phyloP scores from a whole-genome alignment of 2,888 invertebrate genomes.

The Drosophila fulvimacula region DNA sequence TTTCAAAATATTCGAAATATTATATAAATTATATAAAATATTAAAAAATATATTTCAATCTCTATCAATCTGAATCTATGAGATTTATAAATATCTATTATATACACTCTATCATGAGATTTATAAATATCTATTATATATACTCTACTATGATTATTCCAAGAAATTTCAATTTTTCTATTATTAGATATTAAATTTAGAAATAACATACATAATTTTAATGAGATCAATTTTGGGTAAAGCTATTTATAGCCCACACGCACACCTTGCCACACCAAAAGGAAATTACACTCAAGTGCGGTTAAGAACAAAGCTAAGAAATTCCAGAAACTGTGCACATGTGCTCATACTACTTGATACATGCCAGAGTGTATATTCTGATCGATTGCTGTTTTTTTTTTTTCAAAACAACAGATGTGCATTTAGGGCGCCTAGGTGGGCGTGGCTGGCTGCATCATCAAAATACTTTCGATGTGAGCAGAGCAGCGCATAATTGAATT shows the following conservation, averaged over 20 bases:
- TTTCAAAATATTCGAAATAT: no score
- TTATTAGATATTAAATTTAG: not conserved
- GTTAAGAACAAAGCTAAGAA: conserved; percentile 52
- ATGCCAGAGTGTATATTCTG: conserved; percentile 18
- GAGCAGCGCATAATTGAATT: conserved; percentile 20
- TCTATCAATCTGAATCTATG: not conserved
- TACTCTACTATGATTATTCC: not conserved
- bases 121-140: no score
- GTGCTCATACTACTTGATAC: conserved; percentile 8
- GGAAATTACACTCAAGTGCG: conserved; percentile 29
- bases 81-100: not conserved
- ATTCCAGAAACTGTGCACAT: conserved; percentile 32
- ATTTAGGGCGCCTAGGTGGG: conserved; percentile 25
- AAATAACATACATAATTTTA: not conserved
- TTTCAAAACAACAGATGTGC: conserved; percentile 59
- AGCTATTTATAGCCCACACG: not conserved
- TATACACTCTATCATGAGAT: no score
- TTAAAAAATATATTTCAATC: not conserved
- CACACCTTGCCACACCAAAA: conserved; percentile 2
- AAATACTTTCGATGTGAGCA: conserved; percentile 21
- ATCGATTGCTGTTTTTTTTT: conserved; percentile 31
- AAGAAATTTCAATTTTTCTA: not conserved
- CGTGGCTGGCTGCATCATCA: conserved; percentile 18
- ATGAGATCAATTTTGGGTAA: not conserved
- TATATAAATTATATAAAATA: no score